These are phyloP conservation scores for Lanistes nyassanus DNA, from an alignment of 1,140 invertebrate genomes.

Conservation along the genomic window DNA sequence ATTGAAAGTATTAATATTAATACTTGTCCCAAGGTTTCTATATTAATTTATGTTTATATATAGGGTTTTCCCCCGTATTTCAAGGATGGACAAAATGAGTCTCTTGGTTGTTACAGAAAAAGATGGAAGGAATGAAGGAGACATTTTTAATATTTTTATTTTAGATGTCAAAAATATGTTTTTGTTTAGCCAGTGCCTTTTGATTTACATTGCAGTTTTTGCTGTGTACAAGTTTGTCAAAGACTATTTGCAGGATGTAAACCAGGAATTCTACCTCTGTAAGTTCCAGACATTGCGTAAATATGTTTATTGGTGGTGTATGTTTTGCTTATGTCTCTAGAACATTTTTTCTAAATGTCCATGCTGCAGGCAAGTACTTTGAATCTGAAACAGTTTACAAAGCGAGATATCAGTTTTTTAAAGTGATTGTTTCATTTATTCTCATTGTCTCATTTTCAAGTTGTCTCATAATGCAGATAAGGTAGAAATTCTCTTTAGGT, in stretches of 20 bases:
- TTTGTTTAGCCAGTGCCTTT: background rate
- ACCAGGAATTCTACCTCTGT: slow-evolving; percentile 80
- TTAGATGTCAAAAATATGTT: background rate
- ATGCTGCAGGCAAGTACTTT: no score
- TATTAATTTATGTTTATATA: background rate
- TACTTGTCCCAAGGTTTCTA: background rate
- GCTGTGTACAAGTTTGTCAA: slow-evolving; percentile 78
- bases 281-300: slow-evolving; percentile 63
- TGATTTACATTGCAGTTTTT: slow-evolving; percentile 65
- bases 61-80: background rate
- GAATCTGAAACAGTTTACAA: no score
- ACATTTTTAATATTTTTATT: background rate
- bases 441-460: background rate
- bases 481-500: background rate
- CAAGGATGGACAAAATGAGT: background rate
- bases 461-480: background rate
- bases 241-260: slow-evolving; percentile 73
- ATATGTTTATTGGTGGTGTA: background rate
- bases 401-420: background rate
- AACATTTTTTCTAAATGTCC: background rate
- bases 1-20: background rate
- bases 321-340: background rate
- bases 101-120: no score
- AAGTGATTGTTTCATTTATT: background rate
- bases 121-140: no score